These are phyloP conservation scores for Drosophila lacicola DNA, from an alignment of 2,888 invertebrate genomes.

Conservation along the genomic window DNA sequence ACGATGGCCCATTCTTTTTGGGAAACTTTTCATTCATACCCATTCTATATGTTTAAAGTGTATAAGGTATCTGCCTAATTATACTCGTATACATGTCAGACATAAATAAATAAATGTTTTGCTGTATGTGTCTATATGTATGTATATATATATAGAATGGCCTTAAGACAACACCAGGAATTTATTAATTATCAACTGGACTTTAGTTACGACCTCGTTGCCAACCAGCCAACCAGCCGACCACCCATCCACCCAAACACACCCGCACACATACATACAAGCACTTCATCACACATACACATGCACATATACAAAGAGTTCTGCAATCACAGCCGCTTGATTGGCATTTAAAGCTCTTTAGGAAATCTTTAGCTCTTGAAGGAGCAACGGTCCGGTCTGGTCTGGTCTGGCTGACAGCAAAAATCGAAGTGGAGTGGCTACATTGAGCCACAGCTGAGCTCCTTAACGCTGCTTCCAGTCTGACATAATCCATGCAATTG, in stretches of 20 bases:
- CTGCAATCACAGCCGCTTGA: slow-evolving; percentile 70
- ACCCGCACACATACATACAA: slow-evolving; percentile 20
- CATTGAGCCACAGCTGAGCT: slow-evolving; percentile 74
- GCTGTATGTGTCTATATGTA: slow-evolving; percentile 1
- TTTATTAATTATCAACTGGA: slow-evolving; percentile 74
- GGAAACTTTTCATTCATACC: neutral
- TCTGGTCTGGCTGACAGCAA: slow-evolving; percentile 61
- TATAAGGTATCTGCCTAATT: slow-evolving; percentile 26
- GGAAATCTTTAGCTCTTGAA: slow-evolving; percentile 53
- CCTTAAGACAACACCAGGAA: slow-evolving; percentile 53
- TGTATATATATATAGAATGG: neutral
- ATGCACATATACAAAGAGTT: slow-evolving; percentile 11
- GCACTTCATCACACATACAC: slow-evolving; percentile 5
- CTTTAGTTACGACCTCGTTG: slow-evolving; percentile 34
- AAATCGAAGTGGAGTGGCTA: slow-evolving; percentile 77
- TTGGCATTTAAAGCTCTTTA: slow-evolving; percentile 80
- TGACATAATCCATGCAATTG: slow-evolving; percentile 82
- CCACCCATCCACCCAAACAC: neutral
- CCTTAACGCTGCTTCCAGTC: slow-evolving; percentile 71
- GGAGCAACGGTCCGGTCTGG: slow-evolving; percentile 10
- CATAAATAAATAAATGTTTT: slow-evolving; percentile 20
- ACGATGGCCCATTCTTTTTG: neutral
- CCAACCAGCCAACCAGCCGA: slow-evolving; percentile 21
- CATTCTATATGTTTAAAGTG: neutral
- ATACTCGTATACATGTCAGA: slow-evolving; percentile 2